A percentile compares a stretch with the other conserved stretches of the same genome.
Evolutionary conservation across 2,113 vertebrate genomes (phyloP).

Genomic region (Entelurus aequoreus): DNA sequence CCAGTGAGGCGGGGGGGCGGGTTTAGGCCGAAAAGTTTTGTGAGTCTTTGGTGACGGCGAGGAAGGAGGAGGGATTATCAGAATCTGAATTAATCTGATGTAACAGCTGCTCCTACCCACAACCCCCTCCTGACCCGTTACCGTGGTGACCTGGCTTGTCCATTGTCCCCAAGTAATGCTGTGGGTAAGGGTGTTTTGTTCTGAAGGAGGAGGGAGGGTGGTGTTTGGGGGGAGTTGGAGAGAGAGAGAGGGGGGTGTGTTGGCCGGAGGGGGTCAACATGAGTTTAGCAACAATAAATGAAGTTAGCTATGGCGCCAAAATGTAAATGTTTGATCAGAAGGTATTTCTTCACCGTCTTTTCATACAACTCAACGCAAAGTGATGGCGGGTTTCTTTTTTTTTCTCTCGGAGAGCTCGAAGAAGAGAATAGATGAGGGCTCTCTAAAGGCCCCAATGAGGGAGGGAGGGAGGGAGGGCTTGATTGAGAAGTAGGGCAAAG

Average conservation of each 20-base stretch:
- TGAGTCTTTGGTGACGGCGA: conserved; percentile 60
- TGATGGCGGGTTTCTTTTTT: not conserved
- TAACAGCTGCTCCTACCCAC: conserved; percentile 79
- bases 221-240: conserved; percentile 58
- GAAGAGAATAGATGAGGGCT: conserved; percentile 36
- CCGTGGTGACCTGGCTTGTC: conserved; percentile 74
- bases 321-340: conserved; percentile 11
- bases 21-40: conserved; percentile 56
- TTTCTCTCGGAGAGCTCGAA: too few relatives aligned
- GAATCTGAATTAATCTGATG: conserved; percentile 83
- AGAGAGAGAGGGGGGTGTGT: conserved; percentile 56
- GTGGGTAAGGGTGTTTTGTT: conserved; percentile 74
- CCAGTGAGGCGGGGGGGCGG: conserved; percentile 17
- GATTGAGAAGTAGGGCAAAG: conserved; percentile 62
- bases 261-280: conserved; percentile 47
- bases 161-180: conserved; percentile 80
- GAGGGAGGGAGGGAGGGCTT: conserved; percentile 64
- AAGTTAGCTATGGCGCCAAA: conserved; percentile 21
- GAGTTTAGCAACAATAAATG: conserved; percentile 49
- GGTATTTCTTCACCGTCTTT: not conserved
- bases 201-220: conserved; percentile 69
- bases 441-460: conserved; percentile 39
- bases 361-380: conserved; percentile 2
- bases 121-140: conserved; percentile 71
- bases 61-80: conserved; percentile 74